Evolutionary conservation across 2,797 vertebrate species (phyloP), one percentile per base, ranked within the genome.

Genomic region (Bradypus variegatus): DNA sequence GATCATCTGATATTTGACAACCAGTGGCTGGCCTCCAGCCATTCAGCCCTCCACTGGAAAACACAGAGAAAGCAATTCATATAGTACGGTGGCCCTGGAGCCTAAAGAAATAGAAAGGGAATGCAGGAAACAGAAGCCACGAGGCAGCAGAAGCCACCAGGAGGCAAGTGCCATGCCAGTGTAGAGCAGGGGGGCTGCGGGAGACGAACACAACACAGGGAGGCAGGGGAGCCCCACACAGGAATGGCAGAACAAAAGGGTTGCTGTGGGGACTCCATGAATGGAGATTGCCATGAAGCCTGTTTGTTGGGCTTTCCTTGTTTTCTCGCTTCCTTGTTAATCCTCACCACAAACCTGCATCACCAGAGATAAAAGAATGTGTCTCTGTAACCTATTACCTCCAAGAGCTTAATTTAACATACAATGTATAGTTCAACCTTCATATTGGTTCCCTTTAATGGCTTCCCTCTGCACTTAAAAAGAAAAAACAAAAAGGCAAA

Each of bases 11-110:
- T 45, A 86, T 48, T 67, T 76, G 31, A 80, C 62, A 81, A 60
- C 60, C 75, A 70, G 8, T 75, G 53, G 69, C 41, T 69, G 36
- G n/a, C n/a, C 41, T 93, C 64, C 16, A 73, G 76, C 62, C 91
- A 88, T 38, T 77, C 31, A 62, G 7, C 65, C 38, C 78, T 80
- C 55, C 31, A 36, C 38, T 81, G 64, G 38, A 83, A 89, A 55
- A 85, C 60, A 92, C 60, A 89, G 80, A 65, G 72, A 58, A 89
- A 62, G 77, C 25, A 91, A 86, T 62, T 91, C 67, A 90, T 78
- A 67, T 60, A 73, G 29, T 33, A 38, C 45, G 25, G 81, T 87
- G 72, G 55, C 36, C 18, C 38, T 86, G 50, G 65, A 79, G 50
- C 19, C 38, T 38, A 89, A 86, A 53, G 13, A 75, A 89, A 93